Evolutionary conservation across 2,888 invertebrate species (phyloP).

Genomic region (Nyleta sp.): DNA sequence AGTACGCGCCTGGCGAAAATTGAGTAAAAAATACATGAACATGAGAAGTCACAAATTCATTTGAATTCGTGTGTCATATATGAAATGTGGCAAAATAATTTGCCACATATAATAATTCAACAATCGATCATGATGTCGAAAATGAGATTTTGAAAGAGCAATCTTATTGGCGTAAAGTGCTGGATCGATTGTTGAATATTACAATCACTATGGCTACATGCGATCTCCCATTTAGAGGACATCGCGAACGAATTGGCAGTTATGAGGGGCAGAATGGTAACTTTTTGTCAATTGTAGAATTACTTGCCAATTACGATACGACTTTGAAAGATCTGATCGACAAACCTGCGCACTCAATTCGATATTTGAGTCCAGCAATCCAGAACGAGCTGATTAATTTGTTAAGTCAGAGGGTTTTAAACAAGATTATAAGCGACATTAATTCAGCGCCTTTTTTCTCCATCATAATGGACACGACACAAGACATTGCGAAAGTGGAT

Average conservation of each 20-base stretch:
- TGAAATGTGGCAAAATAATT: conserved; percentile 41
- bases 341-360: conserved; percentile 50
- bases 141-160: conserved; percentile 46
- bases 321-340: conserved; percentile 57
- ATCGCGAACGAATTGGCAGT: conserved; percentile 38
- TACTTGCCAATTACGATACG: conserved; percentile 64
- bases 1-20: conserved; percentile 45
- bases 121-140: conserved; percentile 56
- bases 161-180: conserved; percentile 61
- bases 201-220: conserved; percentile 60
- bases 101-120: too few relatives aligned
- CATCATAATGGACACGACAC: conserved; percentile 46
- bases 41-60: background rate
- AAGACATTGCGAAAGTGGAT: conserved; percentile 61
- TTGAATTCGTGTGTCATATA: background rate
- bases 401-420: conserved; percentile 14
- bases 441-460: conserved; percentile 29
- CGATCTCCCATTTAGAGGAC: conserved; percentile 64
- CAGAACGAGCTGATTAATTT: conserved; percentile 60
- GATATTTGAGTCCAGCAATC: conserved; percentile 66
- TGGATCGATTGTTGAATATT: conserved; percentile 61
- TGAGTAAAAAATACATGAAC: conserved; percentile 53
- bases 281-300: conserved; percentile 65
- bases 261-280: conserved; percentile 58
- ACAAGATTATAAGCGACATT: conserved; percentile 45